Base-by-base conservation (phyloP, 1,140 invertebrate genomes). In the Conus ventricosus region DNA sequence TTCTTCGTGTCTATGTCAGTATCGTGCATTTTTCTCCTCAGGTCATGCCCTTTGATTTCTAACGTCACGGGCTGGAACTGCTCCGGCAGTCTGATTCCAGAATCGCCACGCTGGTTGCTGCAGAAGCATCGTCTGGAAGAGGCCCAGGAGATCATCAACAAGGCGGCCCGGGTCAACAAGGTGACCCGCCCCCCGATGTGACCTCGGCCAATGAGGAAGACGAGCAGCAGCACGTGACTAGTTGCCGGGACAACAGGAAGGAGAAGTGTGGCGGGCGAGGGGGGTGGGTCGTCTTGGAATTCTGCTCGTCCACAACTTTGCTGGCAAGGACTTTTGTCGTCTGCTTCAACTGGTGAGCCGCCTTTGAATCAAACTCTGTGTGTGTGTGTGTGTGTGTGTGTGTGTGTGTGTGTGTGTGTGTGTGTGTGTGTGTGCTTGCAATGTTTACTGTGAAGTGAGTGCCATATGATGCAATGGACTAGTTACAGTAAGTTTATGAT, bases 81-180 rank as follows among this genome's bases (percentile, higher is more conserved):
- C 23, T 17, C 76, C 54, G 78, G 11, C 57, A 91, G 91, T 84
- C 53, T 91, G 7, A 88, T 92, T 57, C 91, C 91, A 8, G 91
- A 92, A 84, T 92, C 91, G 13, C 90, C 91, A 20, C 81, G 91
- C 67, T 92, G 91, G 91, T 84, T 92, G 53, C 83, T 91, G 6
- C 90, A 17, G 27, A 84, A 91, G 82, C 67, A 71, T 51, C 55
- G 85, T 3, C 15, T 71, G 7, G 57, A 88, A 51, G 89, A 91
- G 51, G 87, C 88, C 13, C 89, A 91, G 51, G 67, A 17, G 1
- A 80, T 92, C 15, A 84, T 92, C 67, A 60, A 80, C 67, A 89
- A 84, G 81, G 88, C 87, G 27, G 90, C 91, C n/a, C 55, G 84
- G 76, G 89, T 87, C 57, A 92, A 92, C 85, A 88, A 89, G 53